phyloP scores from a whole-genome alignment of 2,888 invertebrate species.

The Fragum sueziense region DNA sequence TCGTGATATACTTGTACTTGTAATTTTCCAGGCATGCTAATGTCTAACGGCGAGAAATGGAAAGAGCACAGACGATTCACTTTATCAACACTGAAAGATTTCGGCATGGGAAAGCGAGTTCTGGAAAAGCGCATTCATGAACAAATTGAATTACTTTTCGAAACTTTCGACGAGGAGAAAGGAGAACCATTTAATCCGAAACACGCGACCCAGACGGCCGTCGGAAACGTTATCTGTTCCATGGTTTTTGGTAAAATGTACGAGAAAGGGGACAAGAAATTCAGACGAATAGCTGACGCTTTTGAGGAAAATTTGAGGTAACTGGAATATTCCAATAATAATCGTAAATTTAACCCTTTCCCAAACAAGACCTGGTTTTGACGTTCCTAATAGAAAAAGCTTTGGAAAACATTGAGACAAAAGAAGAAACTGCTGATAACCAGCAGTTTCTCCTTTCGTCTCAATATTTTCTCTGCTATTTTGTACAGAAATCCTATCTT shows the following conservation, averaged over 20 bases:
- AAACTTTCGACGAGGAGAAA: slow-evolving; percentile 28
- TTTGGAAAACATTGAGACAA: too few relatives aligned
- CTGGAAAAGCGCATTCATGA: slow-evolving; percentile 55
- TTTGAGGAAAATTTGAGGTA: slow-evolving; percentile 43
- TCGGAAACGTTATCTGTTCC: slow-evolving; percentile 47
- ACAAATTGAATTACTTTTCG: slow-evolving; percentile 32
- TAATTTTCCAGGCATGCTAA: neutral
- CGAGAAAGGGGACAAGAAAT: slow-evolving; percentile 49
- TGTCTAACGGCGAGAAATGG: slow-evolving; percentile 47
- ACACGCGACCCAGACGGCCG: slow-evolving; percentile 19
- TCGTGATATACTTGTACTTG: too few relatives aligned
- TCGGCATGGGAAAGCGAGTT: slow-evolving; percentile 56
- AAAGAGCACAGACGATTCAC: slow-evolving; percentile 59
- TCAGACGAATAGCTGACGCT: slow-evolving; percentile 32
- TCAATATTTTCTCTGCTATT: too few relatives aligned
- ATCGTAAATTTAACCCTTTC: too few relatives aligned
- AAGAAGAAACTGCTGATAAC: too few relatives aligned
- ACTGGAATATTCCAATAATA: too few relatives aligned
- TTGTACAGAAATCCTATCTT: too few relatives aligned
- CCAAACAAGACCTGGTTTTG: too few relatives aligned
- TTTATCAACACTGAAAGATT: slow-evolving; percentile 52
- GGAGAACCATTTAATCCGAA: slow-evolving; percentile 46
- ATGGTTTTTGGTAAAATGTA: slow-evolving; percentile 51
- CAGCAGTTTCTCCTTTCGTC: too few relatives aligned
- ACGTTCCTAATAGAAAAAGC: too few relatives aligned